These are phyloP conservation scores for Aleiodes alternator DNA, from an alignment of 2,888 invertebrate species.

Conservation along the genomic window DNA sequence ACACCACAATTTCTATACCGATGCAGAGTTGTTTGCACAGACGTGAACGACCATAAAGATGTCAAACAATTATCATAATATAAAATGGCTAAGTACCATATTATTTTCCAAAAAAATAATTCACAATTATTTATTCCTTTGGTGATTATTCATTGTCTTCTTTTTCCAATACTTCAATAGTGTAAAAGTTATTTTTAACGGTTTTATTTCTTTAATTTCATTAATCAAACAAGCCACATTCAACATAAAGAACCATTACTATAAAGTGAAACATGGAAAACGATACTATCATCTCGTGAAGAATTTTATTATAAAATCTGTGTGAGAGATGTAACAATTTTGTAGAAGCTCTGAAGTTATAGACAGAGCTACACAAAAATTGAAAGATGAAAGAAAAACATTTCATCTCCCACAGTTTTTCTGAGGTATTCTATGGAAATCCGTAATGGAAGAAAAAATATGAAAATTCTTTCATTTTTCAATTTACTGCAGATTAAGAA, in stretches of 20 bases:
- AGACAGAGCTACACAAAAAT: no score
- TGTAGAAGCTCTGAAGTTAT: no score
- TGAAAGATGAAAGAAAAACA: no score
- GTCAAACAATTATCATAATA: conserved; percentile 71
- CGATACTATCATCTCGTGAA: no score
- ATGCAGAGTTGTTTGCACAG: conserved; percentile 67
- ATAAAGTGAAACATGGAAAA: no score
- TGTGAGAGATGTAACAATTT: no score
- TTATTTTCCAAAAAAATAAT: conserved; percentile 61
- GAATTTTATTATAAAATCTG: no score
- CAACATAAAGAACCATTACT: no score
- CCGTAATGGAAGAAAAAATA: no score
- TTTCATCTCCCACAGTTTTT: no score
- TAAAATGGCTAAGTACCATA: conserved; percentile 57
- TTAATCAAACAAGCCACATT: not conserved
- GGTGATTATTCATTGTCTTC: conserved; percentile 49
- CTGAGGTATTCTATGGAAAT: no score
- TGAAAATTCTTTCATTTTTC: no score
- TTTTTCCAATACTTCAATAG: conserved; percentile 6
- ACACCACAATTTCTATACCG: conserved; percentile 47
- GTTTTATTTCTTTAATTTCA: conserved; percentile 25
- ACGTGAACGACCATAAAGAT: conserved; percentile 68
- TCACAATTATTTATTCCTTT: conserved; percentile 62
- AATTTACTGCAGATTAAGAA: not conserved
- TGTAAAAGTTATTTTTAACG: conserved; percentile 17